Percentiles rank a stretch among this genome's conserved stretches.
phyloP scores from a whole-genome alignment of 2,797 vertebrate species.

The Galaxias olidus region DNA sequence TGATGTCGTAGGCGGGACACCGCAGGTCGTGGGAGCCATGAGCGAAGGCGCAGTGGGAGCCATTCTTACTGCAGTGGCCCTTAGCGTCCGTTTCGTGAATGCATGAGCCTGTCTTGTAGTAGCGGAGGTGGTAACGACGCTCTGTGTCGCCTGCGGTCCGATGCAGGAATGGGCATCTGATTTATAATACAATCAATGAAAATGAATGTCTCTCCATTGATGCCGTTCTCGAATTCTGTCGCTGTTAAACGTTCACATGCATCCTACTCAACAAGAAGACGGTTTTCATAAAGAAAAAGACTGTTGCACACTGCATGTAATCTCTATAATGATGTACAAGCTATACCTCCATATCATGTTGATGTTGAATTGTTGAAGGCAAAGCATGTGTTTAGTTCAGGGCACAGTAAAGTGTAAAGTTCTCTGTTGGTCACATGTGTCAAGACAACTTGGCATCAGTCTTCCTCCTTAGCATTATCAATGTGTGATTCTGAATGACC shows the following conservation, averaged over 20 bases:
- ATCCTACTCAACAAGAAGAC: too few species aligned
- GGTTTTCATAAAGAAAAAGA: too few species aligned
- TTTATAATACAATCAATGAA: constrained; percentile 1
- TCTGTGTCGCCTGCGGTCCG: constrained; percentile 97
- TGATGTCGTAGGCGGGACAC: constrained; percentile 94
- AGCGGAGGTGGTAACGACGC: constrained; percentile 94
- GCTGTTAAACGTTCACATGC: too few species aligned
- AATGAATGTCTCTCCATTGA: not conserved
- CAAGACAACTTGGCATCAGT: not conserved
- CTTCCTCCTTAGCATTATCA: not conserved
- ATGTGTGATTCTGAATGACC: not conserved
- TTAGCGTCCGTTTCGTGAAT: constrained; percentile 97
- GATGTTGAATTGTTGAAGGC: too few species aligned
- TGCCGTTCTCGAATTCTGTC: too few species aligned
- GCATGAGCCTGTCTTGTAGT: constrained; percentile 98
- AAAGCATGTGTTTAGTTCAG: too few species aligned
- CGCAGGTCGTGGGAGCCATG: constrained; percentile 97
- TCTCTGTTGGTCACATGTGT: not conserved
- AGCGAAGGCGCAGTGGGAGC: constrained; percentile 96
- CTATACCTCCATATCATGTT: too few species aligned
- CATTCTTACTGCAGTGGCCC: constrained; percentile 97
- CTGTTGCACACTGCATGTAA: not conserved
- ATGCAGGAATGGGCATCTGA: constrained; percentile 93
- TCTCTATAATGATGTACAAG: not conserved
- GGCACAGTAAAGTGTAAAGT: too few species aligned